Conservation (phyloP, 2,797 vertebrate species). For the Sylvilagus floridanus region DNA sequence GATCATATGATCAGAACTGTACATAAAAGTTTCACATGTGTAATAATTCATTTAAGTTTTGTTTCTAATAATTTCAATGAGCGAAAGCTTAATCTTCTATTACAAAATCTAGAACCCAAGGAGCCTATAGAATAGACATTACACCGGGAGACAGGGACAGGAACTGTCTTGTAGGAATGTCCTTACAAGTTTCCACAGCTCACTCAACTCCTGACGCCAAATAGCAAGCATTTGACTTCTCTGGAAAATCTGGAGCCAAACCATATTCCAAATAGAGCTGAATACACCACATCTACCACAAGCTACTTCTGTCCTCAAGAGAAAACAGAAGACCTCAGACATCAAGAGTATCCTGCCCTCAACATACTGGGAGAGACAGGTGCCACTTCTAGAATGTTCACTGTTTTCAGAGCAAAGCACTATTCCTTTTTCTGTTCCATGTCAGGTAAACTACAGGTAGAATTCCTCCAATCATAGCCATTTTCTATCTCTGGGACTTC, state of each 20-base stretch:
- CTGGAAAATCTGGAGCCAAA: background rate
- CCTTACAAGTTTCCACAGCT: background rate
- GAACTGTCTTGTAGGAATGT: background rate
- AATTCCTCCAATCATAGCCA: background rate
- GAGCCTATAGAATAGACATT: background rate
- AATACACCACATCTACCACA: background rate
- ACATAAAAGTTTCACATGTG: constrained; percentile 33
- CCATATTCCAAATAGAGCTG: background rate
- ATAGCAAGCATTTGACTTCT: background rate
- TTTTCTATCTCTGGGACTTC: background rate
- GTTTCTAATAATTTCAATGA: constrained; percentile 1
- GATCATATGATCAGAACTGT: background rate
- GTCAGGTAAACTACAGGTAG: background rate
- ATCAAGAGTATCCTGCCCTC: background rate
- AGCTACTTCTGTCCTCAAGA: background rate
- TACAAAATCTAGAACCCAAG: constrained; percentile 43
- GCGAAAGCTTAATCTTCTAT: background rate
- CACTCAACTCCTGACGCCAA: background rate
- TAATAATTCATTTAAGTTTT: background rate
- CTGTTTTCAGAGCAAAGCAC: background rate
- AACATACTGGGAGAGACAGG: background rate
- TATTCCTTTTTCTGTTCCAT: background rate
- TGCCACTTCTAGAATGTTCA: background rate
- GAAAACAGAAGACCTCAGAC: background rate
- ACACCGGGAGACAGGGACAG: background rate